Evolutionary conservation across 2,113 vertebrate species (phyloP).

Genomic region (Crotalus helleri): DNA sequence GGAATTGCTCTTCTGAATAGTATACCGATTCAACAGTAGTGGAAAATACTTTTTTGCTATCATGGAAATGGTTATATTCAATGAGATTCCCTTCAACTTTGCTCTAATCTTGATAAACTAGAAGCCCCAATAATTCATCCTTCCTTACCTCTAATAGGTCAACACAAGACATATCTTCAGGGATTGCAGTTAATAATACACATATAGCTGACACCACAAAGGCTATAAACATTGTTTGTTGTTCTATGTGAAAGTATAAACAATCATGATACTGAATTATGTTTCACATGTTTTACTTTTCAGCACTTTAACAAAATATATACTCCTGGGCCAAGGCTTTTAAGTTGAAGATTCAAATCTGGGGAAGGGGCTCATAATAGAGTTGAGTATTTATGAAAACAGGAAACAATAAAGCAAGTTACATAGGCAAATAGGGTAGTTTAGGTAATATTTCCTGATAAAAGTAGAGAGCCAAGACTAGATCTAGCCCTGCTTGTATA

Average conservation of each 20-base stretch:
- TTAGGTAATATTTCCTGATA: background rate
- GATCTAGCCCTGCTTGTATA: background rate
- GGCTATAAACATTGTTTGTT: too few relatives aligned
- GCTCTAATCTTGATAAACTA: background rate
- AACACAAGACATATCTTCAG: background rate
- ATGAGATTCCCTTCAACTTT: too few relatives aligned
- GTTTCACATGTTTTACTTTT: background rate
- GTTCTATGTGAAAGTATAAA: too few relatives aligned
- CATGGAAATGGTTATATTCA: background rate
- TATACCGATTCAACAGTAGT: background rate
- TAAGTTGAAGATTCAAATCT: background rate
- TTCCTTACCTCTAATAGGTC: too few relatives aligned
- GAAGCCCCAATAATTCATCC: background rate
- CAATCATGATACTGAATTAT: too few relatives aligned
- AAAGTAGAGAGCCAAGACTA: background rate
- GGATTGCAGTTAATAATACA: background rate
- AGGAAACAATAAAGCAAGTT: background rate
- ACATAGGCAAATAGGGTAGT: too few relatives aligned
- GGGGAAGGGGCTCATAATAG: too few relatives aligned
- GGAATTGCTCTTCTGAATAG: background rate
- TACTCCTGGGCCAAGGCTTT: background rate
- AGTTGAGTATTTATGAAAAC: background rate
- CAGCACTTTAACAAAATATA: too few relatives aligned
- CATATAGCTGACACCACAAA: background rate
- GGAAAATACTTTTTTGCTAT: background rate